phyloP scores from a whole-genome alignment of 2,888 invertebrate species.

The Eristalis arbustorum region DNA sequence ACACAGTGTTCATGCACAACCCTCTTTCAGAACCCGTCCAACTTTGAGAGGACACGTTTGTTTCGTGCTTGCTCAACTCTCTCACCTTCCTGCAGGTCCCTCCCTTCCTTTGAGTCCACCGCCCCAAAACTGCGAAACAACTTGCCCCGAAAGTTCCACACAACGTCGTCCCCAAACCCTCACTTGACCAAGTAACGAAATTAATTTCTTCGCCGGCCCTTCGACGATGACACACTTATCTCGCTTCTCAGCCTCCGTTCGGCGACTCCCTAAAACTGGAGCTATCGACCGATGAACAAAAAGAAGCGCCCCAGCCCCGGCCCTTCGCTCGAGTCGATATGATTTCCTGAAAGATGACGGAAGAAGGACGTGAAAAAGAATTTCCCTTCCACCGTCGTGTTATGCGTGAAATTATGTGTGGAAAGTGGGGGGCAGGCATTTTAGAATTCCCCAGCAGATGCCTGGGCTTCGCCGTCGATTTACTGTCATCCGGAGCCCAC shows the following conservation, averaged over 20 bases:
- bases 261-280: background rate
- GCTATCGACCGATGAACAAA: background rate
- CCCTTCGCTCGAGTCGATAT: background rate
- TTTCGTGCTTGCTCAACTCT: background rate
- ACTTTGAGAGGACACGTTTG: too few relatives aligned
- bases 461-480: background rate
- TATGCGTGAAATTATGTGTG: constrained; percentile 15
- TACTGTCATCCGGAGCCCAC: background rate
- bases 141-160: background rate
- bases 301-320: too few relatives aligned
- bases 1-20: too few relatives aligned
- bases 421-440: background rate
- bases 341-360: background rate
- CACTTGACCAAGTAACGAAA: background rate
- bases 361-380: background rate
- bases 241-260: background rate
- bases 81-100: too few relatives aligned
- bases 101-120: background rate
- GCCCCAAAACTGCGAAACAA: background rate
- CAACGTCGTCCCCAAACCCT: background rate
- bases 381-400: background rate
- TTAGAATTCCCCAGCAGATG: constrained; percentile 9
- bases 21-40: too few relatives aligned
- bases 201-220: background rate
- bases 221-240: background rate